These are phyloP conservation scores for Anableps anableps DNA, from an alignment of 2,797 vertebrate genomes.

Conservation along the genomic window DNA sequence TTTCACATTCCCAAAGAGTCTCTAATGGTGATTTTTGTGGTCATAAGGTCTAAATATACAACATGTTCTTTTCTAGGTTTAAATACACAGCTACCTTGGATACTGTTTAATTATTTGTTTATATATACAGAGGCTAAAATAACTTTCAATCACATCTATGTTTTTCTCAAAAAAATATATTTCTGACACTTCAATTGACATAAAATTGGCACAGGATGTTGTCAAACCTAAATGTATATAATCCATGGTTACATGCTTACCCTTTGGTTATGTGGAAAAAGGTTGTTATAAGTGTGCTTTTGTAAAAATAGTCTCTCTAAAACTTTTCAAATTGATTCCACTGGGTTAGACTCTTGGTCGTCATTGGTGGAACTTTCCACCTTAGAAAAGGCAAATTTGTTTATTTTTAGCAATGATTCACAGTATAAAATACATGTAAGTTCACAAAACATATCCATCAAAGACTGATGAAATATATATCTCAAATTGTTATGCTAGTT, in stretches of 20 bases:
- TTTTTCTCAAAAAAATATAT: background rate
- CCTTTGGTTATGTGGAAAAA: background rate
- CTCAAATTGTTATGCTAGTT: slow-evolving; percentile 1
- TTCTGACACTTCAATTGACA: background rate
- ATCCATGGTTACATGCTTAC: background rate
- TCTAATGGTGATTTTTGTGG: too few species aligned
- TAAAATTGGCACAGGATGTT: background rate
- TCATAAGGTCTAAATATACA: background rate
- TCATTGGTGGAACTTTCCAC: background rate
- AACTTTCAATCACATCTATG: background rate
- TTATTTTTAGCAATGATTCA: background rate
- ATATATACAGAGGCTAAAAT: background rate
- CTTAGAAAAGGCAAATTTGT: too few species aligned
- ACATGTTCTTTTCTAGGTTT: background rate
- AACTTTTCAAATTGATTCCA: slow-evolving; percentile 11
- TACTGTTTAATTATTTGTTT: background rate
- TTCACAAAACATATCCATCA: background rate
- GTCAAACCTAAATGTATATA: background rate
- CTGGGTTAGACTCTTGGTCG: too few species aligned
- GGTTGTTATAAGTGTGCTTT: background rate
- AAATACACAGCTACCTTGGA: background rate
- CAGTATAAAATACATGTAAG: background rate
- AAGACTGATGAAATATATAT: background rate
- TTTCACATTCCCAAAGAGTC: background rate
- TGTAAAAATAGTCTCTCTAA: slow-evolving; percentile 12